A percentile compares a stretch with the other conserved stretches of the same genome.
These are phyloP conservation scores for Tapirus terrestris DNA, from an alignment of 2,113 vertebrate genomes.

Conservation along the genomic window DNA sequence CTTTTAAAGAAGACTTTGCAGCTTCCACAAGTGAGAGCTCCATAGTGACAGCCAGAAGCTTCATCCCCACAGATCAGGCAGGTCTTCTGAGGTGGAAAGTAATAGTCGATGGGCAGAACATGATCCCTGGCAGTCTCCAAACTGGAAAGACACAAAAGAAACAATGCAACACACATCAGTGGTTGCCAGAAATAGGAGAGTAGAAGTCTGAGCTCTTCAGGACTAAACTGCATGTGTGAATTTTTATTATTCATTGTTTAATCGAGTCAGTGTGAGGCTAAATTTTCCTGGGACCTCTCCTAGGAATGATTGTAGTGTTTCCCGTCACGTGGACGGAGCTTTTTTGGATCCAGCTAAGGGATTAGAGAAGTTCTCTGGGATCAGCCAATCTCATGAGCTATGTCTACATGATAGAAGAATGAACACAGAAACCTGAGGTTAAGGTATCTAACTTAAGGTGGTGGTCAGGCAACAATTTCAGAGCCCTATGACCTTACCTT, in stretches of 20 bases:
- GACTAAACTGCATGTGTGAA: not conserved
- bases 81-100: slow-evolving; percentile 97
- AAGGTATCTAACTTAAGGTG: not conserved
- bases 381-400: not conserved
- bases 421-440: not conserved
- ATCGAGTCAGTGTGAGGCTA: not conserved
- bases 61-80: slow-evolving; percentile 98
- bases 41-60: slow-evolving; percentile 98
- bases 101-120: slow-evolving; percentile 96
- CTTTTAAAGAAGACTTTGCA: slow-evolving; percentile 99
- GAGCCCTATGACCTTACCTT: not conserved
- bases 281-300: not conserved
- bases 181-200: not conserved
- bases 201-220: not conserved
- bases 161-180: slow-evolving; percentile 62
- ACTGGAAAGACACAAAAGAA: slow-evolving; percentile 83
- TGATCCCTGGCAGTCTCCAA: slow-evolving; percentile 92
- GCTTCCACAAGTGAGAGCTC: slow-evolving; percentile 98
- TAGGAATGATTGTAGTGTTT: not conserved
- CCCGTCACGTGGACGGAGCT: not conserved
- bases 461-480: slow-evolving; percentile 12
- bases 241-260: slow-evolving; percentile 10
- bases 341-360: not conserved
- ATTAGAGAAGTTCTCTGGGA: not conserved
- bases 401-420: not conserved